These are phyloP conservation scores for Hirtodrosophila trivittata DNA, from an alignment of 2,888 invertebrate genomes.

Conservation along the genomic window DNA sequence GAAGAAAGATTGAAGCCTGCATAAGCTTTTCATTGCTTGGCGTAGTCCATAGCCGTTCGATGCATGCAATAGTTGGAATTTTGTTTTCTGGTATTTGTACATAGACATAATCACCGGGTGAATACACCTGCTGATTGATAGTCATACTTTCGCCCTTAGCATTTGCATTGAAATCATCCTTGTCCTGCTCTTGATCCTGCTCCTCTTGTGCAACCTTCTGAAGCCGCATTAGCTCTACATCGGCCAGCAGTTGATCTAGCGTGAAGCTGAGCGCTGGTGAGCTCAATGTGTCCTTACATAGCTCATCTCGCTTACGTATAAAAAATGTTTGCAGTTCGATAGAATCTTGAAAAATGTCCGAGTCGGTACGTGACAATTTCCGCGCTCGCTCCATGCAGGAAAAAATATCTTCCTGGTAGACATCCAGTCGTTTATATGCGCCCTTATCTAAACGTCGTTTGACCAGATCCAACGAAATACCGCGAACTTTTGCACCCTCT, in stretches of 20 bases:
- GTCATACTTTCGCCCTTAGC: constrained; percentile 87
- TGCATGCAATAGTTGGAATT: constrained; percentile 91
- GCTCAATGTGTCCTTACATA: constrained; percentile 91
- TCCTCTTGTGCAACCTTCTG: constrained; percentile 91
- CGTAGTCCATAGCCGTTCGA: constrained; percentile 95
- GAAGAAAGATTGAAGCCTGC: constrained; percentile 94
- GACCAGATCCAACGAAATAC: constrained; percentile 95
- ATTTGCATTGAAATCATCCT: constrained; percentile 84
- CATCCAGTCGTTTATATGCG: constrained; percentile 95
- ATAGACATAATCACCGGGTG: constrained; percentile 96
- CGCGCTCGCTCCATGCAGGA: constrained; percentile 95
- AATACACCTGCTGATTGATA: constrained; percentile 90
- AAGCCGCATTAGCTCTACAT: constrained; percentile 90
- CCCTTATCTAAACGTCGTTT: constrained; percentile 96
- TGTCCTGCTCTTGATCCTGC: constrained; percentile 88
- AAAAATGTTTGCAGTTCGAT: constrained; percentile 96
- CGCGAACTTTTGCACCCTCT: constrained; percentile 88
- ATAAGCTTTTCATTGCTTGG: constrained; percentile 92
- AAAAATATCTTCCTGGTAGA: constrained; percentile 98
- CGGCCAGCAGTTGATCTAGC: constrained; percentile 89
- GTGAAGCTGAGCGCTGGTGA: constrained; percentile 95
- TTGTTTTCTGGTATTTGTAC: constrained; percentile 86
- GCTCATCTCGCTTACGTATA: constrained; percentile 89
- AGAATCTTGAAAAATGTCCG: constrained; percentile 97
- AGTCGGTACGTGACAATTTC: constrained; percentile 94